These are phyloP conservation scores for Aphaenogaster floridana DNA, from an alignment of 1,140 invertebrate genomes.

Conservation along the genomic window DNA sequence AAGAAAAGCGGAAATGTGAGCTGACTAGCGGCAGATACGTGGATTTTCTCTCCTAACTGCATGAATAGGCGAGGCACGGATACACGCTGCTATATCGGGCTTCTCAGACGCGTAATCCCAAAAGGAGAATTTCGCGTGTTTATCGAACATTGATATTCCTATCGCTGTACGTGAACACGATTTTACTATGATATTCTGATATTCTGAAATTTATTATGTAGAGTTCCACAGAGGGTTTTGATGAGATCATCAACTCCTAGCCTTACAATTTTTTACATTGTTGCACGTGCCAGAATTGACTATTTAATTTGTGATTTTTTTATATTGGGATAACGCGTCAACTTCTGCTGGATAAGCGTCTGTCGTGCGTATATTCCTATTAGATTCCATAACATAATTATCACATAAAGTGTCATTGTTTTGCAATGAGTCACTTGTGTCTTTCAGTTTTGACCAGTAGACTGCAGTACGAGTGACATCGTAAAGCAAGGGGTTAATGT, in stretches of 20 bases:
- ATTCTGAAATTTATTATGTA: not conserved
- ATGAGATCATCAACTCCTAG: not conserved
- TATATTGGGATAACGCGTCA: no score
- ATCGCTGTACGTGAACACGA: not conserved
- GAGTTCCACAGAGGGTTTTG: not conserved
- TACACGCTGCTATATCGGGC: constrained; percentile 8
- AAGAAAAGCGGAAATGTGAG: constrained; percentile 51
- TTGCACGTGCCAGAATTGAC: no score
- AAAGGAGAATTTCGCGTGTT: constrained; percentile 29
- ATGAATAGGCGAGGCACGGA: constrained; percentile 42
- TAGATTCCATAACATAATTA: no score
- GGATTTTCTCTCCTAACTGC: constrained; percentile 47
- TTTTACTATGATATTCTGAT: not conserved
- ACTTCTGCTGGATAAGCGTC: no score
- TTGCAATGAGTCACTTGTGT: no score
- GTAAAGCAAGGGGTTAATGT: not conserved
- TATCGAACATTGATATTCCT: constrained; percentile 13
- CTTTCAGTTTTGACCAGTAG: no score
- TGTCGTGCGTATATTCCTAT: no score
- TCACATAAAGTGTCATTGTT: no score
- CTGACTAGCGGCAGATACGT: constrained; percentile 35
- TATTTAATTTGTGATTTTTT: no score
- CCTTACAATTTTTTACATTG: no score
- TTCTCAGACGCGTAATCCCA: constrained; percentile 10
- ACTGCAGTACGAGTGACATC: no score